Percentiles rank a stretch among this genome's conserved stretches.
phyloP scores from a whole-genome alignment of 2,113 vertebrate genomes.

The Xenopus laevis region DNA sequence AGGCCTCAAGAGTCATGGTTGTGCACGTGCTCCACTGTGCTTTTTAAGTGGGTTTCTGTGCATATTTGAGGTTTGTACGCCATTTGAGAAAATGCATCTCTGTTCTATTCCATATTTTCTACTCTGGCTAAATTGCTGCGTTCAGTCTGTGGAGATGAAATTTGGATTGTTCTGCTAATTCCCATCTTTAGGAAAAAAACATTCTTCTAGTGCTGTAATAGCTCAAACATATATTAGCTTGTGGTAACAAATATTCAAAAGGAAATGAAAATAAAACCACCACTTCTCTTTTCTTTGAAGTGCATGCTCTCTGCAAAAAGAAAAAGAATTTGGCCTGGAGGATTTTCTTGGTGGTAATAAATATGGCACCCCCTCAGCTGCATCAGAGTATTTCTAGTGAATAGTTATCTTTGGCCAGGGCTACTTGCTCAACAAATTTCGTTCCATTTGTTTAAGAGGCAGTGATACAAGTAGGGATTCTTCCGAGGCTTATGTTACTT shows the following conservation, averaged over 20 bases:
- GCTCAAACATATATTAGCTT: conserved; percentile 11
- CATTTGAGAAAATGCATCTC: conserved; percentile 33
- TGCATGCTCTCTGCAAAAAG: not conserved
- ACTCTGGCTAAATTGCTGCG: conserved; percentile 20
- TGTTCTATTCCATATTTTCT: conserved; percentile 24
- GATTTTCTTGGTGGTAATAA: not conserved
- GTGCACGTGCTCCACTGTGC: conserved; percentile 2
- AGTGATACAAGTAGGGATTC: no score
- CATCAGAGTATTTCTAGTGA: no score
- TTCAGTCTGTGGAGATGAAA: conserved; percentile 14
- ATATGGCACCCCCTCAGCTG: no score
- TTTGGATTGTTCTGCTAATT: conserved; percentile 24
- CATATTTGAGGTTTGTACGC: conserved; percentile 35
- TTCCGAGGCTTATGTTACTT: no score
- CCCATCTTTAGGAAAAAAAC: conserved; percentile 17
- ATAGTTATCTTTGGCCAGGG: no score
- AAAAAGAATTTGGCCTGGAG: not conserved
- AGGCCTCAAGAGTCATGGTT: conserved; percentile 39
- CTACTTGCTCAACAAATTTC: no score
- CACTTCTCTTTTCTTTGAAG: not conserved
- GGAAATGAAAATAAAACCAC: not conserved
- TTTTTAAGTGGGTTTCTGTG: conserved; percentile 37
- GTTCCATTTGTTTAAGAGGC: no score
- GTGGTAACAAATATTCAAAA: conserved; percentile 3
- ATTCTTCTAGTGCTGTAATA: conserved; percentile 6